Base-by-base conservation (phyloP, 2,888 invertebrate species). In the Endomychus coccineus region DNA sequence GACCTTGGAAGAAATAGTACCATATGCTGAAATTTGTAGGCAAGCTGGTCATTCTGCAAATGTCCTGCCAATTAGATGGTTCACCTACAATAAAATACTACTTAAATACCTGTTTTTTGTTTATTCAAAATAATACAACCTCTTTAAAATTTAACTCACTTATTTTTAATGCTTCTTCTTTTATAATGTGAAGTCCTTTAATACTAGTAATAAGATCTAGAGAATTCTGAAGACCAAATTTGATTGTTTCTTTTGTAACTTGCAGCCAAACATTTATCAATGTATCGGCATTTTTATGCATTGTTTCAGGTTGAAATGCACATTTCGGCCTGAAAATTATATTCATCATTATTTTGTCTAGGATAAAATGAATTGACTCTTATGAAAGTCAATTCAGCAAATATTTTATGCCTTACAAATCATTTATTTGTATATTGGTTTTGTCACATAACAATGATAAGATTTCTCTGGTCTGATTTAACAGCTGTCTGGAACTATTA, bases 1-100 rank as follows among this genome's bases (percentile, higher is more conserved):
- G 60, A 1, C 80, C 79, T 58, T 84, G 80, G 64, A 83, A 86
- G 55, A 78, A 80, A 44, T 74, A 71, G 23, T 74, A 73, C 78
- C 85, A 87, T 4, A 85, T 78, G 46, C 81, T 78, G 12, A 75
- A 60, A 21, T 64, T 62, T 4, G 62, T 60, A 2, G 71, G 67
- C n/a, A 84, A 65, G 37, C 71, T 68, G 0, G 81, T 66, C 3
- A 75, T 71, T 9, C 68, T 60, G 57, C 80, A 81, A 24, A 84
- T 73, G 6, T 63, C 56, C 3, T 68, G 64, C 79, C 84, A 85
- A 51, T 78, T 75, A 23, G 68, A 56, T 0, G 77, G 76, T 2
- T 74, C 69, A 51, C 76, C 75, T 77, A 56, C 15, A 61, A 64
- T 35, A 40, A 36, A 44, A 7, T 28, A 33, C 11, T 27, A 25